A percentile compares a stretch with the other conserved stretches of the same genome.
These are phyloP conservation scores for Strix aluco DNA, from an alignment of 2,113 vertebrate species.

Conservation along the genomic window DNA sequence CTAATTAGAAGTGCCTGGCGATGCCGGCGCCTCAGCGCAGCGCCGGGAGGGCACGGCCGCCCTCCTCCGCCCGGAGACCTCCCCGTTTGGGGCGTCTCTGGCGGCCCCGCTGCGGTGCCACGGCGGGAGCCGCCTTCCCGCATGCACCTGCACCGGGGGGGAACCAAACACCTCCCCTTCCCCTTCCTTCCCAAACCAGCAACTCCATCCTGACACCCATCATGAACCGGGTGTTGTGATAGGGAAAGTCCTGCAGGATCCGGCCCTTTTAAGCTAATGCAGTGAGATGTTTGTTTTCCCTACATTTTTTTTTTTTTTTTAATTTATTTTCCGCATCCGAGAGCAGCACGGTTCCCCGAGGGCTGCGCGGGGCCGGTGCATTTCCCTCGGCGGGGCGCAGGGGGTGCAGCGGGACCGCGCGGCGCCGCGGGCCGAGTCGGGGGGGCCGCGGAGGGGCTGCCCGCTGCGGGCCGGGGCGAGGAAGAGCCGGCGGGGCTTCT, in stretches of 20 bases:
- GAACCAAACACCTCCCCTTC: background rate
- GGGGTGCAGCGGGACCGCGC: constrained; percentile 58
- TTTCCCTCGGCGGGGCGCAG: constrained; percentile 28
- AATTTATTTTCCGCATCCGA: background rate
- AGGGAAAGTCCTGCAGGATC: background rate
- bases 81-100: background rate
- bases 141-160: background rate
- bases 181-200: background rate
- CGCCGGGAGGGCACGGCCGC: background rate
- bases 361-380: background rate
- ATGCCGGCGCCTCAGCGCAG: background rate
- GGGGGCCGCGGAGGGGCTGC: too few species aligned
- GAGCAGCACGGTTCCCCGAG: background rate
- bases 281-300: background rate
- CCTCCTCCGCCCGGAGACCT: background rate
- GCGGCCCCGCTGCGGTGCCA: background rate
- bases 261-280: background rate
- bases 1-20: background rate
- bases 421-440: background rate
- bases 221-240: fast-evolving
- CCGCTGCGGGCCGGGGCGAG: background rate
- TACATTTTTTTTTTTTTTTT: too few species aligned
- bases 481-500: background rate
- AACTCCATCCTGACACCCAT: background rate
- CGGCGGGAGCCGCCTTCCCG: background rate